phyloP scores from a whole-genome alignment of 2,113 vertebrate species.

The Dunckerocampus dactyliophorus region DNA sequence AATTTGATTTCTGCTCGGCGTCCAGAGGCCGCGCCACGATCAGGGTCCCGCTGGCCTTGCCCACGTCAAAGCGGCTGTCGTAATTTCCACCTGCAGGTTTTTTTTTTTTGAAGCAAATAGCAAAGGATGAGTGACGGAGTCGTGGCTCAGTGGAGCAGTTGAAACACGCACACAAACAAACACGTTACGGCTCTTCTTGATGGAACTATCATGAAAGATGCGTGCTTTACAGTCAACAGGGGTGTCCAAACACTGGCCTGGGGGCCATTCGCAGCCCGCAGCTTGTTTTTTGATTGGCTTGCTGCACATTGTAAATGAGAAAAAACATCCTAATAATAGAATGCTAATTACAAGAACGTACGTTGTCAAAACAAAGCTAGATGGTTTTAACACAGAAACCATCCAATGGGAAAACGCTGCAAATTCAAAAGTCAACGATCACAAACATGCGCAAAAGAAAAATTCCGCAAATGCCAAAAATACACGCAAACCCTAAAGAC shows the following conservation, averaged over 20 bases:
- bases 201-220: neutral
- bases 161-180: conserved; percentile 17
- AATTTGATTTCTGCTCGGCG: conserved; percentile 92
- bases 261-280: too few relatives aligned
- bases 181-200: conserved; percentile 9
- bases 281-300: too few relatives aligned
- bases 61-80: conserved; percentile 95
- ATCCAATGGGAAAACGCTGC: too few relatives aligned
- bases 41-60: conserved; percentile 91
- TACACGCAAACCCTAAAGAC: too few relatives aligned
- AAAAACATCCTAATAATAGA: too few relatives aligned
- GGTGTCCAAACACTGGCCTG: neutral
- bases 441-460: too few relatives aligned
- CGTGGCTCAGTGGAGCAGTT: neutral
- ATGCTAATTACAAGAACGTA: too few relatives aligned
- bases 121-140: conserved; percentile 56
- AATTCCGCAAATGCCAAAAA: too few relatives aligned
- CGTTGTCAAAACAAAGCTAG: too few relatives aligned
- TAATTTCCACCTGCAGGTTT: conserved; percentile 90
- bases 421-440: too few relatives aligned
- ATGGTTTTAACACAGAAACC: too few relatives aligned
- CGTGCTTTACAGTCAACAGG: neutral
- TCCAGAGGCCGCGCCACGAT: conserved; percentile 91
- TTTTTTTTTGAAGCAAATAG: conserved; percentile 37
- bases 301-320: too few relatives aligned